Evolutionary conservation across 2,888 invertebrate species (phyloP).

Genomic region (Abscondita cerata): DNA sequence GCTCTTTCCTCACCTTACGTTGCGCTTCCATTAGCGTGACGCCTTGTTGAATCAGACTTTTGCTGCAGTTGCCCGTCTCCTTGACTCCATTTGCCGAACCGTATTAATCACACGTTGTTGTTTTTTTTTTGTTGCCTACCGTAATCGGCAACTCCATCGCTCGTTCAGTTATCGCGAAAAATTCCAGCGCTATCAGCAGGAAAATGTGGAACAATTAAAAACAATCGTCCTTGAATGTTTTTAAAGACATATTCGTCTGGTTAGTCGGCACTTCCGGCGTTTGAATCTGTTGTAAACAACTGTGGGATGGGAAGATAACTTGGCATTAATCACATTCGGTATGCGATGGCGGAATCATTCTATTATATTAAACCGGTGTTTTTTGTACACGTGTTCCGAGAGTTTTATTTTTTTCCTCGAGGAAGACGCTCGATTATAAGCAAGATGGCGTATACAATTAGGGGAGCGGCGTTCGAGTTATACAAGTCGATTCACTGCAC

Average conservation of each 20-base stretch:
- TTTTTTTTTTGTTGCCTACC: too few relatives aligned
- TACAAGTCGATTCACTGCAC: slow-evolving; percentile 33
- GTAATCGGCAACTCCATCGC: too few relatives aligned
- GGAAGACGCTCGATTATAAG: slow-evolving; percentile 6
- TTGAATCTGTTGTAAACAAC: slow-evolving; percentile 42
- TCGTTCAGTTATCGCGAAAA: too few relatives aligned
- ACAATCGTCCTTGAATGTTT: slow-evolving; percentile 43
- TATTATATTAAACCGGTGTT: slow-evolving; percentile 31
- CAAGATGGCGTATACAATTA: slow-evolving; percentile 39
- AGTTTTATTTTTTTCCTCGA: slow-evolving; percentile 33
- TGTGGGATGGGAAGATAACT: slow-evolving; percentile 43
- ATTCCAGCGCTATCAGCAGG: slow-evolving; percentile 4
- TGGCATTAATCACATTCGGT: slow-evolving; percentile 40
- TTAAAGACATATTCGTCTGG: slow-evolving; percentile 38
- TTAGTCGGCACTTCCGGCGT: slow-evolving; percentile 36
- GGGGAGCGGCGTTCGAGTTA: slow-evolving; percentile 37
- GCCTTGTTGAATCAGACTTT: slow-evolving; percentile 46
- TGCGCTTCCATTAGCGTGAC: slow-evolving; percentile 44
- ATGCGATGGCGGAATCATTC: slow-evolving; percentile 42
- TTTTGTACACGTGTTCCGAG: slow-evolving; percentile 40
- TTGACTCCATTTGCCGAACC: slow-evolving; percentile 42
- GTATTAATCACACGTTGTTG: slow-evolving; percentile 32
- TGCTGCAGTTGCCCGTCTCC: slow-evolving; percentile 46
- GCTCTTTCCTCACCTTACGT: slow-evolving; percentile 37
- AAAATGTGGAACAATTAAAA: slow-evolving; percentile 5